Conservation (phyloP, 2,888 invertebrate genomes). For the Calameuta idolon region DNA sequence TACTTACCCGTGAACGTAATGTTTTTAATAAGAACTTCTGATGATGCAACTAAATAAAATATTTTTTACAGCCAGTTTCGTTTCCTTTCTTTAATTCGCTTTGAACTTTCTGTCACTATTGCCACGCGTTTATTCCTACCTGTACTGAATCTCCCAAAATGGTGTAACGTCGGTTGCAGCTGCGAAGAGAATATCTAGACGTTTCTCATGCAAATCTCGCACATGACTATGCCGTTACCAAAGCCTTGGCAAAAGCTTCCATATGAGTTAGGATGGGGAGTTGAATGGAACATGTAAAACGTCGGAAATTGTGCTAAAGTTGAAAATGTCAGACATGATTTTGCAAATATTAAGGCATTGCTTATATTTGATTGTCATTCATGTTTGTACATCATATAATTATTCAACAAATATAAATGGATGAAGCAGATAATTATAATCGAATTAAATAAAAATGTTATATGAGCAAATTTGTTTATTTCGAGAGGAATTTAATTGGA, state of each 20-base stretch:
- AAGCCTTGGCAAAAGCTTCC: background rate
- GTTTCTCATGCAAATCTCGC: background rate
- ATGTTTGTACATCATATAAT: no score
- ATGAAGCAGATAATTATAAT: no score
- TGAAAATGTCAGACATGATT: background rate
- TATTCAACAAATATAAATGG: no score
- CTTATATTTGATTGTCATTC: background rate
- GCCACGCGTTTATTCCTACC: background rate
- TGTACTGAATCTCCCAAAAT: background rate
- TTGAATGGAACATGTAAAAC: background rate
- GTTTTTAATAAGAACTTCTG: background rate
- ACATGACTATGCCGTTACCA: background rate
- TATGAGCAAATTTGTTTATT: no score
- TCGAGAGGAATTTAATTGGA: background rate
- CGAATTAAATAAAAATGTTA: no score
- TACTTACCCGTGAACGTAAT: background rate
- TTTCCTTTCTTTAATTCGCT: background rate
- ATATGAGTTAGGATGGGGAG: background rate
- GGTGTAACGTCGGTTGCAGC: background rate
- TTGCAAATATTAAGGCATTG: background rate
- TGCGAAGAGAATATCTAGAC: background rate
- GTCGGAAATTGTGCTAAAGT: background rate
- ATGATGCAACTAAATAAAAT: background rate
- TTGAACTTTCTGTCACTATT: background rate
- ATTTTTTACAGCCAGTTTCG: background rate